These are phyloP conservation scores for Physella acuta DNA, from an alignment of 1,140 invertebrate genomes.

Conservation along the genomic window DNA sequence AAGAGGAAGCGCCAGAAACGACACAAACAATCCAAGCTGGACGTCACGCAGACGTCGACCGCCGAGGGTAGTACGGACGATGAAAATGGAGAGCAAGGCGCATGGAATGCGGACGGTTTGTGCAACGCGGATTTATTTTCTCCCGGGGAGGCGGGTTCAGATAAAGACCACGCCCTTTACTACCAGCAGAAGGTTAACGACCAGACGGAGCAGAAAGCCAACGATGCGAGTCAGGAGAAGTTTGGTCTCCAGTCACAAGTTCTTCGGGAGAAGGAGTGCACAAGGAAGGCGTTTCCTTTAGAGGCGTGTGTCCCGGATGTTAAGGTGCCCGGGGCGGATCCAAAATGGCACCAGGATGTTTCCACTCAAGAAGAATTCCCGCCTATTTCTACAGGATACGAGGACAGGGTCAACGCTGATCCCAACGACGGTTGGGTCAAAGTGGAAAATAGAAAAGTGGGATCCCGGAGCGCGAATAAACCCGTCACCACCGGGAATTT, in stretches of 20 bases:
- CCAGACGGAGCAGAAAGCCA: not conserved
- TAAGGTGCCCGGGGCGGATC: not conserved
- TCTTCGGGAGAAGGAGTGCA: too few relatives aligned
- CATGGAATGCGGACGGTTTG: not conserved
- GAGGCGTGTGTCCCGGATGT: not conserved
- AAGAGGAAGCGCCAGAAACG: conserved; percentile 8
- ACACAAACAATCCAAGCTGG: not conserved
- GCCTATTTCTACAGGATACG: not conserved
- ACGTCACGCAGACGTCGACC: not conserved
- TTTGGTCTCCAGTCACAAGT: not conserved
- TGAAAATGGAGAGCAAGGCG: not conserved
- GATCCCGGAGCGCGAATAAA: not conserved
- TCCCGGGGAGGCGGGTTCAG: too few relatives aligned
- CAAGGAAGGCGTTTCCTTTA: not conserved
- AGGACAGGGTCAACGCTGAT: not conserved
- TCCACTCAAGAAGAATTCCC: conserved; percentile 5
- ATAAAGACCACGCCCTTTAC: not conserved
- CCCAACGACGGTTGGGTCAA: conserved; percentile 16
- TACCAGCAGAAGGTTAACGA: not conserved
- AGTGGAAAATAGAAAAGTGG: conserved; percentile 8
- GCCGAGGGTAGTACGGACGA: conserved; percentile 7
- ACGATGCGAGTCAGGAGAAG: not conserved
- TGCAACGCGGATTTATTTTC: not conserved
- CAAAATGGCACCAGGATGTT: not conserved
- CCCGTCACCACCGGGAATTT: not conserved